Percentiles rank a stretch among this genome's conserved stretches.
phyloP scores from a whole-genome alignment of 2,888 invertebrate species.

The Cheiracanthium punctorium region DNA sequence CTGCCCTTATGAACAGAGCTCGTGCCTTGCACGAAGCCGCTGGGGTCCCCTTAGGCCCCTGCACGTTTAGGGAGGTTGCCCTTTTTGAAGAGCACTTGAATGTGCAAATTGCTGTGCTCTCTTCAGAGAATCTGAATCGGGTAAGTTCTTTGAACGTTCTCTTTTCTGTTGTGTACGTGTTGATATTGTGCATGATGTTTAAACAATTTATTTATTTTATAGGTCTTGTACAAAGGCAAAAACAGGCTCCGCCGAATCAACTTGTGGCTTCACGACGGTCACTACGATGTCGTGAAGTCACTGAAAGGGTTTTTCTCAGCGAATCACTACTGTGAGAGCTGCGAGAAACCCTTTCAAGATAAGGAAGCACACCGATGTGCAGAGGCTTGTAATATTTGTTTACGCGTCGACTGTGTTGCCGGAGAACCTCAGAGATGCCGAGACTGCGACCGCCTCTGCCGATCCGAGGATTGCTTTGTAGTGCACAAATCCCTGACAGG shows the following conservation, averaged over 20 bases:
- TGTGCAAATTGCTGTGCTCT: not conserved
- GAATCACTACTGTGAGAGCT: not conserved
- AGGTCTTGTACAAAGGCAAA: conserved; percentile 3
- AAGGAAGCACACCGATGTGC: not conserved
- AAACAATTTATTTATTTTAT: not conserved
- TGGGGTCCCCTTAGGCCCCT: not conserved
- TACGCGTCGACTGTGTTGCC: not conserved
- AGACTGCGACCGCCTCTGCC: not conserved
- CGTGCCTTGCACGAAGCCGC: not conserved
- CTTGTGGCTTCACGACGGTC: not conserved
- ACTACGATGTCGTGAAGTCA: not conserved
- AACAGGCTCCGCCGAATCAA: not conserved
- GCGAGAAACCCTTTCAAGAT: not conserved
- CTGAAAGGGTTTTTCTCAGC: not conserved
- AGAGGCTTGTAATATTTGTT: not conserved
- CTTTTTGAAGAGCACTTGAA: not conserved
- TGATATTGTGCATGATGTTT: not conserved
- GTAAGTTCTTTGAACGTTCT: not conserved
- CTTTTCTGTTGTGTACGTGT: no score
- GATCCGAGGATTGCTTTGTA: not conserved
- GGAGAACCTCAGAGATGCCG: not conserved
- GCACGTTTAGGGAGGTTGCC: not conserved
- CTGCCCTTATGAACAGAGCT: not conserved
- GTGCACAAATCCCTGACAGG: not conserved
- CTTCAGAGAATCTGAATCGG: not conserved